Evolutionary conservation across 92 coral and sea anemone genomes (phyloP), one percentile per base, ranked within the genome.

Genomic region (Bergia puertoricense): DNA sequence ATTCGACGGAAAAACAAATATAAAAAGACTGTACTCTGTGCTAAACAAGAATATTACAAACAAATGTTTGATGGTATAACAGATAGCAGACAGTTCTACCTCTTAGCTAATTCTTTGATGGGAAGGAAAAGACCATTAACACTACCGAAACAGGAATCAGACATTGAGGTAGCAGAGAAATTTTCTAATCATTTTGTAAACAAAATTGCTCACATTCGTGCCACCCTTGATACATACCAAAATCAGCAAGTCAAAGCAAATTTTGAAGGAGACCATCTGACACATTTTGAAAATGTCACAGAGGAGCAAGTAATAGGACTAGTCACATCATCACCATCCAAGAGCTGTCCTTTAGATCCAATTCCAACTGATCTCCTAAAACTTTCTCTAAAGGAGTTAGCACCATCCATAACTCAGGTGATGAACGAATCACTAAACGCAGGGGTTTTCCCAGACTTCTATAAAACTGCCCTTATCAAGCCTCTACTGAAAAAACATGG

Each of bases 281-380:
- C 65, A 56, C 65, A 56, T 7, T 69, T 3, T 69, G 36, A 69
- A 23, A n/a, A 16, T 3, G 75, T 69, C 22, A 15, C 75, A 69
- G 22, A 16, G 36, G 2, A 69, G 36, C 23, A 15, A n/a, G 75
- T 69, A n/a, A 16, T 2, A 16, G 23, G 36, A 69, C 22, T 11
- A 69, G 20, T 69, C 36, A 69, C 36, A n/a, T 16, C 22, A 69
- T 69, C 75, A n/a, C 75, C 75, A n/a, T 15, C 75, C 75, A 69
- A 69, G 75, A 15, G 23, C 75, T 69, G 74, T n/a, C 74, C 74
- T 14, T 68, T 68, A 68, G 74, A 68, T n/a, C 74, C 74, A 68
- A 68, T 68, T 13, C 74, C 74, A 13, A 68, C 74, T 13, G 30
- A n/a, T 68, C 23, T 0, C 3, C 75, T 69, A 16, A 69, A 69